These are phyloP conservation scores for Nesidiocoris tenuis DNA, from an alignment of 2,888 invertebrate genomes.

Conservation along the genomic window DNA sequence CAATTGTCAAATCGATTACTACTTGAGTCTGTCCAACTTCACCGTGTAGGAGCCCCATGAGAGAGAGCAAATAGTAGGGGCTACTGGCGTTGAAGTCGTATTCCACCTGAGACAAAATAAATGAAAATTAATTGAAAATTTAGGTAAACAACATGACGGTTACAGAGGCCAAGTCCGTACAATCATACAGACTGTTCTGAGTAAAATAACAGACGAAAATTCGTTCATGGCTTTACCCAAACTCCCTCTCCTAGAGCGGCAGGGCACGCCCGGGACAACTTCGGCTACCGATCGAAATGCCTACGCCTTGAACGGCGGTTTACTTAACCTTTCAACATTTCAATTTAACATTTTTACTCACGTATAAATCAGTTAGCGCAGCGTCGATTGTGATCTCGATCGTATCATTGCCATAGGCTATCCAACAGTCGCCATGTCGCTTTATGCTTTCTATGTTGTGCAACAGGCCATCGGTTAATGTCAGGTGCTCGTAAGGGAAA, in stretches of 20 bases:
- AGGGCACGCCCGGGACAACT: no score
- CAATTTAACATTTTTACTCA: no score
- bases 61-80: conserved; percentile 21
- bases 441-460: conserved; percentile 14
- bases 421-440: conserved; percentile 12
- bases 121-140: no score
- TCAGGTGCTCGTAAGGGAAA: conserved; percentile 31
- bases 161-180: no score
- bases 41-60: conserved; percentile 6
- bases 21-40: conserved; percentile 12
- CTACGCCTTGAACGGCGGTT: no score
- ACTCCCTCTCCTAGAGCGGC: no score
- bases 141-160: no score
- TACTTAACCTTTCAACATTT: no score
- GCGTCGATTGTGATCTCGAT: conserved; percentile 21
- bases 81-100: conserved; percentile 28
- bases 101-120: conserved; percentile 25
- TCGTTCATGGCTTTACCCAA: no score
- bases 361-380: conserved; percentile 15
- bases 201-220: no score
- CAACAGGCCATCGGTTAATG: conserved; percentile 10
- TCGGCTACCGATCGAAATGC: no score
- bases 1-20: conserved; percentile 9
- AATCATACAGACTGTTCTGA: no score
- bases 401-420: conserved; percentile 3